phyloP scores from a whole-genome alignment of 2,797 vertebrate species.

The Masticophis lateralis region DNA sequence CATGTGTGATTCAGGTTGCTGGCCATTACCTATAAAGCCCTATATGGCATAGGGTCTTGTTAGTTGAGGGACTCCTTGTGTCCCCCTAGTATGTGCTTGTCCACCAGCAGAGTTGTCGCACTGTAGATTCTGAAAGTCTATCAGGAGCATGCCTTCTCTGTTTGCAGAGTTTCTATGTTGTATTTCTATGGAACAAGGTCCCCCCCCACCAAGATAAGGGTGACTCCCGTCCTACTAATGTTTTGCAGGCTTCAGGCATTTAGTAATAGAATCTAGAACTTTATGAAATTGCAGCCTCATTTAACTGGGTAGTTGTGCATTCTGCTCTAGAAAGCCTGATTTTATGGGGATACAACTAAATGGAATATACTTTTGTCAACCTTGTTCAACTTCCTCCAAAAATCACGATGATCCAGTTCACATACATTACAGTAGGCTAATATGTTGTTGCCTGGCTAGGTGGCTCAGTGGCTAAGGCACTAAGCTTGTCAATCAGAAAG shows the following conservation, averaged over 20 bases:
- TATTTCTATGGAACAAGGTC: background rate
- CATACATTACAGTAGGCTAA: background rate
- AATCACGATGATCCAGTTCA: background rate
- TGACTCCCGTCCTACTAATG: background rate
- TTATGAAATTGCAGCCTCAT: conserved; percentile 42
- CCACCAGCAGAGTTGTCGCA: background rate
- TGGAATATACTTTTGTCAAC: background rate
- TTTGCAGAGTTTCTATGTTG: background rate
- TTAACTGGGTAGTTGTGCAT: conserved; percentile 42
- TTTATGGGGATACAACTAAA: background rate
- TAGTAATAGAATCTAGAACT: conserved; percentile 8
- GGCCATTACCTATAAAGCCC: background rate
- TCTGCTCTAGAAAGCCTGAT: conserved; percentile 24
- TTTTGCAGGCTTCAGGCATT: background rate
- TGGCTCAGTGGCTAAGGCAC: too few species aligned
- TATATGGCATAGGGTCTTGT: background rate
- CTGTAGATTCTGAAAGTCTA: background rate
- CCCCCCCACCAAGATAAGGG: background rate
- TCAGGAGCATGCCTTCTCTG: background rate
- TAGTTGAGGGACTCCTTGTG: background rate
- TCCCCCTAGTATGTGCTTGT: background rate
- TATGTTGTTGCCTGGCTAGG: background rate
- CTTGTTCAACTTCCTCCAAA: background rate
- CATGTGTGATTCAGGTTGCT: background rate
- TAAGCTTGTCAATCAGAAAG: too few species aligned